A percentile compares a stretch with the other conserved stretches of the same genome.
Conservation (phyloP, 2,113 vertebrate species). For the Sardina pilchardus region DNA sequence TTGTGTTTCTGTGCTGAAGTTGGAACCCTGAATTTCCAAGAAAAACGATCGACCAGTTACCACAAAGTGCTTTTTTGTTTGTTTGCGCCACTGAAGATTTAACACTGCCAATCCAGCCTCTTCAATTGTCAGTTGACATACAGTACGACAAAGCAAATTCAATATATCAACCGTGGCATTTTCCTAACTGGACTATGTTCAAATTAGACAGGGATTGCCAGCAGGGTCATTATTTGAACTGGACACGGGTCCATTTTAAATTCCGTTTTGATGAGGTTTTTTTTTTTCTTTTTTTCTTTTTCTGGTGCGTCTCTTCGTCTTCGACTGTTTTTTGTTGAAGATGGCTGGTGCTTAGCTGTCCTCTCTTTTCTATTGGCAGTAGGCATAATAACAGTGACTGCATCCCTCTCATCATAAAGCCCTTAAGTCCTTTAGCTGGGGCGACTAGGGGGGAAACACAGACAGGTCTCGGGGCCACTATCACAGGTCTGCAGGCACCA, state of each 20-base stretch:
- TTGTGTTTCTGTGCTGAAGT: not conserved
- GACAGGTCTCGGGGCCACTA: not conserved
- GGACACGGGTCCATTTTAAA: not conserved
- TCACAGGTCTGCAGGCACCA: not conserved
- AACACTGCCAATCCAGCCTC: conserved; percentile 3
- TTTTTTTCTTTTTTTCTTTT: not conserved
- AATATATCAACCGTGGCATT: not conserved
- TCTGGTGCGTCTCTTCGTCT: not conserved
- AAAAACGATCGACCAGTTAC: not conserved
- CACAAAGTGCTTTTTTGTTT: not conserved
- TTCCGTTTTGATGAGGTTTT: not conserved
- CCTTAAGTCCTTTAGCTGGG: not conserved
- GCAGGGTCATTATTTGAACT: not conserved
- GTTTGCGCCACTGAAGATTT: not conserved
- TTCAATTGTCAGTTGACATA: not conserved
- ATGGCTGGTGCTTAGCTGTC: not conserved
- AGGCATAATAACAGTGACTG: not conserved
- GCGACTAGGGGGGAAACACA: not conserved
- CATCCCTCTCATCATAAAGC: not conserved
- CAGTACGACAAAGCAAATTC: not conserved
- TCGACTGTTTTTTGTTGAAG: not conserved
- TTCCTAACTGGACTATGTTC: not conserved
- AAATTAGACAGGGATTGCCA: not conserved
- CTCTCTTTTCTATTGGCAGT: not conserved
- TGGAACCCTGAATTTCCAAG: not conserved